A percentile compares a stretch with the other conserved stretches of the same genome.
These are phyloP conservation scores for Archegozetes longisetosus DNA, from an alignment of 1,140 invertebrate genomes.

Conservation along the genomic window DNA sequence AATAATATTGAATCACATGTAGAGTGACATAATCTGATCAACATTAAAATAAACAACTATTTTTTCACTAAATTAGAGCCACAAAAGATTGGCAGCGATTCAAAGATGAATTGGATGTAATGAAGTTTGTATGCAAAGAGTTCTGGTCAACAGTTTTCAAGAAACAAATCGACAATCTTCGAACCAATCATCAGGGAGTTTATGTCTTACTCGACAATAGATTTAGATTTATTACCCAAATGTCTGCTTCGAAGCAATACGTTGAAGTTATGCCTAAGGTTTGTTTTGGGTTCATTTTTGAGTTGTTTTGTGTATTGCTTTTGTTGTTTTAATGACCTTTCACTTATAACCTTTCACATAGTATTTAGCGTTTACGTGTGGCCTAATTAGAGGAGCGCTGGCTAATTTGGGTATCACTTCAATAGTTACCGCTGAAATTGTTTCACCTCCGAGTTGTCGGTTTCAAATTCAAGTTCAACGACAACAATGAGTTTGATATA, in stretches of 20 bases:
- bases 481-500: not conserved
- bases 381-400: constrained; percentile 78
- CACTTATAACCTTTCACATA: constrained; percentile 25
- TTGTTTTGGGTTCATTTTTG: constrained; percentile 18
- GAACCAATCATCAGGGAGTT: constrained; percentile 95
- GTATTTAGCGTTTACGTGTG: constrained; percentile 90
- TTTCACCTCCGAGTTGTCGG: constrained; percentile 79
- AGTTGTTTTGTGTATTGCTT: not conserved
- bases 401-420: constrained; percentile 85
- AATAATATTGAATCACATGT: too few species aligned
- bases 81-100: constrained; percentile 80
- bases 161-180: constrained; percentile 94
- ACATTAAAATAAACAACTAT: too few species aligned
- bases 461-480: constrained; percentile 38
- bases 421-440: constrained; percentile 84
- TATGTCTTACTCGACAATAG: constrained; percentile 95
- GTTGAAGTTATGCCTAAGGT: constrained; percentile 72
- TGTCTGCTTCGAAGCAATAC: constrained; percentile 78
- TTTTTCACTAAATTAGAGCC: constrained; percentile 17
- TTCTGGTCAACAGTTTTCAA: constrained; percentile 93
- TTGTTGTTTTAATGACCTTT: not conserved
- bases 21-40: too few species aligned
- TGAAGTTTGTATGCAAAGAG: constrained; percentile 98
- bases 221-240: constrained; percentile 72
- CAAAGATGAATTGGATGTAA: constrained; percentile 92